Base-by-base conservation (phyloP, 1,140 invertebrate genomes). In the Drosophila murphyi region DNA sequence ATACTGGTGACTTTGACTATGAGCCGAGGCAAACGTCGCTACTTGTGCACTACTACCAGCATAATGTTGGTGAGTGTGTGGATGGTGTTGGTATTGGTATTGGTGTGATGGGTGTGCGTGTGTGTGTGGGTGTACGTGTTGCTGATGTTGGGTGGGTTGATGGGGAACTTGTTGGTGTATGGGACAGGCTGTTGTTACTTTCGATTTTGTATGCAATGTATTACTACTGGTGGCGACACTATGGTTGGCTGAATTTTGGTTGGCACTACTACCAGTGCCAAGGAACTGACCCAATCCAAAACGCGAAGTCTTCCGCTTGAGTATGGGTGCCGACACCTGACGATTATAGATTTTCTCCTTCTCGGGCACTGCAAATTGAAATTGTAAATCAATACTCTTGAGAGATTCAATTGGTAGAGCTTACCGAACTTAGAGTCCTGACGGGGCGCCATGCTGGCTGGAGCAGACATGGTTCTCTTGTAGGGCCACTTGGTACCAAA, bases 401-500 rank as follows among this genome's bases (percentile, higher is more conserved):
- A 20, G 20, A 1, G 20, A 32, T 8, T 35, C 0, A 48, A 5
- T 20, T 20, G 20, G 20, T 20, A 1, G 20, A 20, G 50, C 69
- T 76, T 28, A 97, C 96, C 96, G 94, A 95, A 94, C 86, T 96
- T 96, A 8, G 94, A 95, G 68, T 97, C 96, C 82, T 96, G 96
- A 31, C 95, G 94, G 4, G 96, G 95, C 48, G 96, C 94, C 94
- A 97, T 96, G 43, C 96, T 96, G 29, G 97, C 96, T 0, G 97
- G 97, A 7, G 97, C 96, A 6, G 97, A 98, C 95, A 97, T 97
- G 51, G 98, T 98, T 60, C 98, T 94, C 93, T 99, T 98, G 91
- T 99, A 99, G 7, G 98, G 97, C 95, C 97, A 98, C 93, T 98
- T 99, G 28, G 96, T 96, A 54, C 97, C 97, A 89, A 99, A 96